phyloP scores from a whole-genome alignment of 2,888 invertebrate genomes.

The Megastigmus dorsalis region DNA sequence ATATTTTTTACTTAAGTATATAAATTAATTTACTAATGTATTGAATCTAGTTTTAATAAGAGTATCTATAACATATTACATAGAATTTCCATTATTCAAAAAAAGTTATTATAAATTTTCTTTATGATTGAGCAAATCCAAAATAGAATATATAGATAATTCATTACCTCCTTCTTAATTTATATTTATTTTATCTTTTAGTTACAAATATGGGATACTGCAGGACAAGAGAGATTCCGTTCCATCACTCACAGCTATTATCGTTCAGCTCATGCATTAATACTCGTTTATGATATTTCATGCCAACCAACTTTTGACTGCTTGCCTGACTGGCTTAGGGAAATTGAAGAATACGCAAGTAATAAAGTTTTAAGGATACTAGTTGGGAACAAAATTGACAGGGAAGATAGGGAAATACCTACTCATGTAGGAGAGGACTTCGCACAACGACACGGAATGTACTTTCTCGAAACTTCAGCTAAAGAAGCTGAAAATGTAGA shows the following conservation, averaged over 20 bases:
- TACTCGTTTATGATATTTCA: slow-evolving; percentile 97
- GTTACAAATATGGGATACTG: slow-evolving; percentile 99
- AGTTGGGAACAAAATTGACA: slow-evolving; percentile 98
- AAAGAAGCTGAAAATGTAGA: slow-evolving; percentile 99
- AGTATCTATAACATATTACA: no score
- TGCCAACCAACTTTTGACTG: slow-evolving; percentile 99
- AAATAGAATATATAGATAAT: no score
- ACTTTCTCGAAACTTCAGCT: slow-evolving; percentile 98
- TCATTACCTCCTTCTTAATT: no score
- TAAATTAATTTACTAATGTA: no score
- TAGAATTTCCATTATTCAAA: no score
- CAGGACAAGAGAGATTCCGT: slow-evolving; percentile 96
- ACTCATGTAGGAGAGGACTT: slow-evolving; percentile 96
- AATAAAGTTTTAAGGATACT: slow-evolving; percentile 94
- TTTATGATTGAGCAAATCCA: no score
- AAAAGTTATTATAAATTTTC: no score
- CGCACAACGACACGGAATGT: slow-evolving; percentile 96
- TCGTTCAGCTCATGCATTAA: slow-evolving; percentile 96
- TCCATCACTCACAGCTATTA: slow-evolving; percentile 99
- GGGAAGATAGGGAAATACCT: slow-evolving; percentile 96
- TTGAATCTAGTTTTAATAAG: no score
- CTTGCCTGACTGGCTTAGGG: slow-evolving; percentile 95
- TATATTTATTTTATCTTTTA: no score
- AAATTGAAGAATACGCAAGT: slow-evolving; percentile 98
- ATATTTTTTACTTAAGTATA: no score